Evolutionary conservation across 2,888 invertebrate species (phyloP).

Genomic region (Cheilosia urbana): DNA sequence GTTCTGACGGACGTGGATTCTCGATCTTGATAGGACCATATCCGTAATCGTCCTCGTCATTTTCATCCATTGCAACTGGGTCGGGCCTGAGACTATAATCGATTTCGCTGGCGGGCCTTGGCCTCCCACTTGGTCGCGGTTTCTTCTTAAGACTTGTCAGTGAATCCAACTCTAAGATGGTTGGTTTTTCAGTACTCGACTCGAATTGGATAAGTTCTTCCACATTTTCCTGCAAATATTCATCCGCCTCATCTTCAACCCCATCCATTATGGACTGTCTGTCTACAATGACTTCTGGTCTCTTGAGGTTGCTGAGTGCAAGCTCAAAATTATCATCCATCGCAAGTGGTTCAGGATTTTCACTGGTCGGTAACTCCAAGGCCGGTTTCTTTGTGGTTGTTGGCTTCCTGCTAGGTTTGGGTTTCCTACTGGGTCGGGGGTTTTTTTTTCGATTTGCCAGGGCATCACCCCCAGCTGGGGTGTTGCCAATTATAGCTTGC

Average conservation of each 20-base stretch:
- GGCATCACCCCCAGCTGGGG: neutral
- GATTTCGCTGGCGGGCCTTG: neutral
- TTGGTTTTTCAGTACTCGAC: too few relatives aligned
- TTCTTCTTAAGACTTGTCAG: neutral
- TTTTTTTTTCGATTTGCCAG: conserved; percentile 6
- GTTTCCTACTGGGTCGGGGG: conserved; percentile 7
- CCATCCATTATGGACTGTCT: too few relatives aligned
- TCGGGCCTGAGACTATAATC: too few relatives aligned
- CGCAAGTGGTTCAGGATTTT: neutral
- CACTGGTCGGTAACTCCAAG: neutral
- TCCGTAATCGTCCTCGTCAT: neutral
- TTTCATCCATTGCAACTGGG: neutral
- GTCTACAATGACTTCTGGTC: too few relatives aligned
- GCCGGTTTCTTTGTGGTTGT: conserved; percentile 5
- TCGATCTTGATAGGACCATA: too few relatives aligned
- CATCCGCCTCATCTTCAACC: too few relatives aligned
- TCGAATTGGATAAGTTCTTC: too few relatives aligned
- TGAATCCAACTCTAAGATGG: too few relatives aligned
- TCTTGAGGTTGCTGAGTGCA: neutral
- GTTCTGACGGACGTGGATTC: too few relatives aligned
- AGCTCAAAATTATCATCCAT: neutral
- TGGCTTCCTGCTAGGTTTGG: conserved; percentile 9
- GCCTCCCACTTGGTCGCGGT: conserved; percentile 14
- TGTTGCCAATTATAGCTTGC: neutral
- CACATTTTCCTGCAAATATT: too few relatives aligned